Evolutionary conservation across 1,140 invertebrate genomes (phyloP), one percentile per base, ranked within the genome.

Genomic region (Phthorimaea operculella): DNA sequence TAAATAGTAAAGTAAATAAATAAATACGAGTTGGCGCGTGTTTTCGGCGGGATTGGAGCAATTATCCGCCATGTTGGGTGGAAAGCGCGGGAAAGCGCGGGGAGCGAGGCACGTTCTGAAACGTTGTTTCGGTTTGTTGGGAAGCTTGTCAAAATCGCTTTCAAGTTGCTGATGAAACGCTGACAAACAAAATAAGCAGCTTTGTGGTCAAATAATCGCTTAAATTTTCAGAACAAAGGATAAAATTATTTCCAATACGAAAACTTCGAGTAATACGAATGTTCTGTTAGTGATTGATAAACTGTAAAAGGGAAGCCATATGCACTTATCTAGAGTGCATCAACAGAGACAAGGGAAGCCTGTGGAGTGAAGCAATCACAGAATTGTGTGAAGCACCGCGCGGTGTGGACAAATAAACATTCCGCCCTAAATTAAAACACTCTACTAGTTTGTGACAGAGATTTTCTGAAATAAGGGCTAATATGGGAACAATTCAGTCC

Each of bases 1-100:
- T 81, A 81, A 81, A 81, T 79, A 79, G 11, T 50, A 64, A 72
- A 72, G 73, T 81, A 81, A 81, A 81, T 81, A 81, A 81, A 81
- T 81, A 81, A 81, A 81, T 81, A 78, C 64, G 62, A 64, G 33
- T 52, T 36, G 52, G 62, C 59, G 66, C 79, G 79, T 82, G 79
- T 74, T 76, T 76, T 60, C 34, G 33, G 21, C 48, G 59, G 58
- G 68, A 82, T 82, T 82, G 72, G 64, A 76, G 70, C 76, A 82
- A 82, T 82, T 76, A 79, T 58, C 44, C 36, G 36, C 36, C 36
- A 39, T 39, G 36, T 39, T 39, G 36, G 10, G 3, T n/a, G 21
- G 21, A 28, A 28, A 28, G 21, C 21, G 21, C 21, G 21, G 21
- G 21, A 28, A 28, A 28, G 21, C 21, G 21, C 21, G 21, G 21